These are phyloP conservation scores for Idaea straminata DNA, from an alignment of 2,888 invertebrate genomes.

Conservation along the genomic window DNA sequence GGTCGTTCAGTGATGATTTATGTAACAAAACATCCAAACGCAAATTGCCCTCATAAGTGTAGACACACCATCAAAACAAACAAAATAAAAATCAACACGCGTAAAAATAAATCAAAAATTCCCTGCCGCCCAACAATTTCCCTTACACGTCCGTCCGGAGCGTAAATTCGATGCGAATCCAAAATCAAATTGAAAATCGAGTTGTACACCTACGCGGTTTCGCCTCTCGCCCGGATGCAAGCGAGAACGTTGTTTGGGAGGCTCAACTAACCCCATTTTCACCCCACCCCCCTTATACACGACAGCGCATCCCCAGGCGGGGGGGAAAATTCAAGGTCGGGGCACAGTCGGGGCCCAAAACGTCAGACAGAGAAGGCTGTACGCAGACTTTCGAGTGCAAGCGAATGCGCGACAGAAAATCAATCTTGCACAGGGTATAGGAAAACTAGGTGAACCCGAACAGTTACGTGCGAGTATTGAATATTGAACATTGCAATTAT, in stretches of 20 bases:
- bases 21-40: too few species aligned
- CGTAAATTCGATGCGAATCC: conserved; percentile 49
- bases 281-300: conserved; percentile 38
- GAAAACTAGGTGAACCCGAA: conserved; percentile 76
- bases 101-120: conserved; percentile 24
- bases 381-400: conserved; percentile 69
- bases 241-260: conserved; percentile 64
- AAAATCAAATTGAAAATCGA: conserved; percentile 67
- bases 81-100: not conserved
- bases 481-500: conserved; percentile 43
- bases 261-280: conserved; percentile 70
- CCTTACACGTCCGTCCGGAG: conserved; percentile 38
- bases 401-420: conserved; percentile 76
- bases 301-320: conserved; percentile 58
- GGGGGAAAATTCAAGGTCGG: conserved; percentile 75
- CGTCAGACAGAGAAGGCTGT: conserved; percentile 54
- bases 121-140: conserved; percentile 35
- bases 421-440: conserved; percentile 76
- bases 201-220: conserved; percentile 43
- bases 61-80: not conserved
- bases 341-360: conserved; percentile 43
- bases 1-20: too few species aligned
- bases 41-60: too few species aligned
- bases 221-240: conserved; percentile 70
- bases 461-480: conserved; percentile 39